phyloP scores from a whole-genome alignment of 2,888 invertebrate species.

The Lepidonotus clava region DNA sequence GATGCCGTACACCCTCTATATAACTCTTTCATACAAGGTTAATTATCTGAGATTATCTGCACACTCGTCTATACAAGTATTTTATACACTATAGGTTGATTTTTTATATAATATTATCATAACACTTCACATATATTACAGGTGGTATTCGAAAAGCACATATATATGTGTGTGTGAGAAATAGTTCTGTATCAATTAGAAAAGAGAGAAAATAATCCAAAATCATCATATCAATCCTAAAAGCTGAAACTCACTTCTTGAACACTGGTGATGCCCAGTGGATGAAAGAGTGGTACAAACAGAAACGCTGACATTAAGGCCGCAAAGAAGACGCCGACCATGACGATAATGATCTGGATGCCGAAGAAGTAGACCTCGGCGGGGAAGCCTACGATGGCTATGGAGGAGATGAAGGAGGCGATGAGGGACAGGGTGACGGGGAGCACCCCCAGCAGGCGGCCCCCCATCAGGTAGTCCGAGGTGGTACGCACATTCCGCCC shows the following conservation, averaged over 20 bases:
- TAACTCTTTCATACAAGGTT: no score
- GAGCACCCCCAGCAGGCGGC: neutral
- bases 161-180: no score
- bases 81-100: no score
- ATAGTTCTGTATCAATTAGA: no score
- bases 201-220: no score
- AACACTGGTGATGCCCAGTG: neutral
- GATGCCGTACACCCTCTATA: no score
- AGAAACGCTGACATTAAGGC: neutral
- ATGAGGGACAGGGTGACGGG: neutral
- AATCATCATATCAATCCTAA: neutral
- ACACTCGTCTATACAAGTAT: no score
- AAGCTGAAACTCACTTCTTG: neutral
- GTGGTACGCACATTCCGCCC: neutral
- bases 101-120: no score
- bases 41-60: no score
- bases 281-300: neutral
- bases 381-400: neutral
- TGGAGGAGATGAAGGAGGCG: neutral
- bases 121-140: no score
- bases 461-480: neutral
- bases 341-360: neutral
- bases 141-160: no score
- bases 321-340: neutral
- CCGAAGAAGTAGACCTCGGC: neutral